Base-by-base conservation (phyloP, 2,888 invertebrate genomes). In the Pristionchus fissidentatus region DNA sequence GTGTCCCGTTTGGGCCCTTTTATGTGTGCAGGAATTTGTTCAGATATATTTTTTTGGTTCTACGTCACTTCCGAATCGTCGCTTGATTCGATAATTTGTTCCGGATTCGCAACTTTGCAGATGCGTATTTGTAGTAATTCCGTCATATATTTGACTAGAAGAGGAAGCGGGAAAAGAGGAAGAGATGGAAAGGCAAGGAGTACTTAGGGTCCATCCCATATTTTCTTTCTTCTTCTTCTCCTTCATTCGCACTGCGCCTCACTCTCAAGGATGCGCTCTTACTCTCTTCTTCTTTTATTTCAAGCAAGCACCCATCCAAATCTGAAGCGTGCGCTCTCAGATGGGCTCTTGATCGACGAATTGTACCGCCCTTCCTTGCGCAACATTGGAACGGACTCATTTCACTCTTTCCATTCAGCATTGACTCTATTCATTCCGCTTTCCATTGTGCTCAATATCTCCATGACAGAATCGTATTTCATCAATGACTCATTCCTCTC, bases 401-500 rank as follows among this genome's bases (percentile, higher is more conserved):
- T 32, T 46, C 8, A 52, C n/a, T 15, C n/a, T 52, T 52, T 15
- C 52, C 19, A 29, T 57, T 57, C 26, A 4, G 7, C 26, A 8
- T 29, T n/a, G 10, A 7, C 3, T 26, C 5, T 60, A 60, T 32
- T 60, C 29, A 32, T 29, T 60, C 10, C n/a, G n/a, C n/a, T 32
- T 38, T 66, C 66, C 38, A 35, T 13, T 5, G 15, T 41, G 3
- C 1, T 8, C 22, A 10, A 43, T 26, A n/a, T n/a, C n/a, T n/a
- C n/a, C n/a, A n/a, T n/a, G n/a, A n/a, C n/a, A n/a, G 41, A 43
- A 26, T 70, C 2, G 70, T 7, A 13, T 26, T 13, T 26, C 15
- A n/a, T n/a, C n/a, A n/a, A 43, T 70, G 70, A 70, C 70, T 70
- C 70, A 70, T 70, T n/a, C n/a, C n/a, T n/a, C n/a, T n/a, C 66